Conservation (phyloP, 2,888 invertebrate genomes). For the Melitaea athalia region DNA sequence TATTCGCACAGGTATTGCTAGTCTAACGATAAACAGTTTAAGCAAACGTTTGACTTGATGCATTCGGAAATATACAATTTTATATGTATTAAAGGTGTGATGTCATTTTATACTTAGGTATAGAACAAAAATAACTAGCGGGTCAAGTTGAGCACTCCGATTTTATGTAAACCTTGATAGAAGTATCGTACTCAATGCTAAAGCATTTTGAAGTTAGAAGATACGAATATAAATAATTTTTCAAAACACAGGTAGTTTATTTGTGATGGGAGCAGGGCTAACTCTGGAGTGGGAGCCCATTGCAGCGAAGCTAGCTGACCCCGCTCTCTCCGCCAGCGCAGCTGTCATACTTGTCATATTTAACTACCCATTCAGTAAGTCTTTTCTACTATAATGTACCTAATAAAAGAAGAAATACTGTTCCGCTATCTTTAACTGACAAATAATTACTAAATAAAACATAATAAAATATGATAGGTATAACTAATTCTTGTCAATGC, state of each 20-base stretch:
- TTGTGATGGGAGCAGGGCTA: constrained; percentile 85
- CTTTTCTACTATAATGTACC: background rate
- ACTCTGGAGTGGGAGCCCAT: constrained; percentile 73
- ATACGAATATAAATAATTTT: background rate
- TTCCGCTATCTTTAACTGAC: background rate
- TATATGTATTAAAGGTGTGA: no score
- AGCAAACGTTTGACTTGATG: background rate
- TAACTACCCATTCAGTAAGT: constrained; percentile 90
- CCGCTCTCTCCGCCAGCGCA: constrained; percentile 88
- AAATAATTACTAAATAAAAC: no score
- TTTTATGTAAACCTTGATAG: no score
- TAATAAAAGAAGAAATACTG: background rate
- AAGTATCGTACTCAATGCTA: background rate
- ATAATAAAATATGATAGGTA: no score
- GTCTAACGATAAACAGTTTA: background rate
- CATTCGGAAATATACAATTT: no score
- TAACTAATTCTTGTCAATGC: no score
- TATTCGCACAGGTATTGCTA: no score
- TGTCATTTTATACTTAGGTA: no score
- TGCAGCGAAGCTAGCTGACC: constrained; percentile 85
- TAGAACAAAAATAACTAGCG: no score
- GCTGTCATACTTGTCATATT: constrained; percentile 86
- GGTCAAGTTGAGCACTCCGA: no score
- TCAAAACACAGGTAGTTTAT: constrained; percentile 83
- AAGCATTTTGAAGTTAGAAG: background rate